Base-by-base conservation (phyloP, 1,140 invertebrate species). In the Gryon sp. region DNA sequence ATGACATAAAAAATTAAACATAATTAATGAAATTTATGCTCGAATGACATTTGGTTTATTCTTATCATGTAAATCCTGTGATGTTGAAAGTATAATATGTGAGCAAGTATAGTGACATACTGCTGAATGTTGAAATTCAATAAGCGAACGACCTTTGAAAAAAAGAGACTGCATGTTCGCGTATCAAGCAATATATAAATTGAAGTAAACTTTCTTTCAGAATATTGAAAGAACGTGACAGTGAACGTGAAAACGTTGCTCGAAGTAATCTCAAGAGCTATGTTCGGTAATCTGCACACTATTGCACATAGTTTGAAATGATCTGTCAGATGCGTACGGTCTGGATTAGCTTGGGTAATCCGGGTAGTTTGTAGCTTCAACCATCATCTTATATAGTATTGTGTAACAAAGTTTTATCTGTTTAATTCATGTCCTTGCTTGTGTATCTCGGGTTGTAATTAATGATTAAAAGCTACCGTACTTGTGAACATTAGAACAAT, bases 391-490 rank as follows among this genome's bases (percentile, higher is more conserved):
- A 30, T 68, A 68, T 50, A n/a, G n/a, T 55, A 55, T 52, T 68
- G 63, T 48, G 41, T 19, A 68, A 55, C 63, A 68, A 68, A 68
- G 63, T 68, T 68, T 68, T 68, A 68, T 68, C 63, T 68, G 43
- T 55, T 55, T 41, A 52, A 68, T 57, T 68, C 50, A 32, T 55
- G 50, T 68, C 63, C 28, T 52, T 46, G 50, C 34, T 68, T n/a
- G n/a, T n/a, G n/a, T n/a, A n/a, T n/a, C n/a, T n/a, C n/a, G n/a
- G n/a, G 63, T 53, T 40, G 62, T 57, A 68, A 68, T 68, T 68
- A 55, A 68, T 68, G 63, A 68, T 68, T 68, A 68, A 68, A 68
- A 45, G 41, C 60, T 38, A 9, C 48, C 22, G 50, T n/a, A n/a
- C n/a, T n/a, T n/a, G n/a, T n/a, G n/a, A n/a, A n/a, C n/a, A n/a